phyloP scores from a whole-genome alignment of 2,797 vertebrate genomes.

The Dipus sagitta region DNA sequence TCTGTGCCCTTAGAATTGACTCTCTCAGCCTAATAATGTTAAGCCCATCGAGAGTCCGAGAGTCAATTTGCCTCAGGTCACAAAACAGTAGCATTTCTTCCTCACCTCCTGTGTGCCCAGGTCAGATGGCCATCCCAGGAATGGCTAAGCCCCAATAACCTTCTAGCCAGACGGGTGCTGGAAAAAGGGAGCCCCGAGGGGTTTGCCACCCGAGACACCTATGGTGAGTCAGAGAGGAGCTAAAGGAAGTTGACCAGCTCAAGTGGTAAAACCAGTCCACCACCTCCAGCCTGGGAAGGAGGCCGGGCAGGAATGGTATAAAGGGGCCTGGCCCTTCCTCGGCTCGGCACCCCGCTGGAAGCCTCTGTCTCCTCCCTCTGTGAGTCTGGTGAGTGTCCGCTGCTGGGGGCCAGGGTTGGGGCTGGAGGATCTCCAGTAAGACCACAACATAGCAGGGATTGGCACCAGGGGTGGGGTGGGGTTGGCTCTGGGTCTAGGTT shows the following conservation, averaged over 20 bases:
- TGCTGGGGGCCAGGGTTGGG: background rate
- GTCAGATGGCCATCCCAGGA: conserved; percentile 44
- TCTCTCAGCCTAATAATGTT: background rate
- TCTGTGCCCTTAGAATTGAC: conserved; percentile 4
- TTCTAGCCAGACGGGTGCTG: background rate
- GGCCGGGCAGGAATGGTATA: conserved; percentile 60
- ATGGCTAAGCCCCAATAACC: background rate
- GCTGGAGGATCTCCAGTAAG: background rate
- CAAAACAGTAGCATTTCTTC: background rate
- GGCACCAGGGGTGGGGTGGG: background rate
- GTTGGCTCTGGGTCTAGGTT: background rate
- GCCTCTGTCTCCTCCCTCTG: background rate
- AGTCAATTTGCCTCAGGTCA: background rate
- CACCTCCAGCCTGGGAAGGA: conserved; percentile 43
- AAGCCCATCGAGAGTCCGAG: background rate
- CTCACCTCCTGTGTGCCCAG: background rate
- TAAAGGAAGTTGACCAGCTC: conserved; percentile 60
- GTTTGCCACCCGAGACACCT: conserved; percentile 39
- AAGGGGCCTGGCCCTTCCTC: conserved; percentile 22
- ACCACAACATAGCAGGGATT: rapidly evolving
- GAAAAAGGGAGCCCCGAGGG: conserved; percentile 58
- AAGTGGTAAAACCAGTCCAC: conserved; percentile 75
- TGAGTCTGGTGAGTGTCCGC: conserved; percentile 67
- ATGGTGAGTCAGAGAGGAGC: conserved; percentile 70
- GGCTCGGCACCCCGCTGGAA: conserved; percentile 20